phyloP scores from a whole-genome alignment of 2,797 vertebrate species.

The Xiphorhynchus erythropygius region DNA sequence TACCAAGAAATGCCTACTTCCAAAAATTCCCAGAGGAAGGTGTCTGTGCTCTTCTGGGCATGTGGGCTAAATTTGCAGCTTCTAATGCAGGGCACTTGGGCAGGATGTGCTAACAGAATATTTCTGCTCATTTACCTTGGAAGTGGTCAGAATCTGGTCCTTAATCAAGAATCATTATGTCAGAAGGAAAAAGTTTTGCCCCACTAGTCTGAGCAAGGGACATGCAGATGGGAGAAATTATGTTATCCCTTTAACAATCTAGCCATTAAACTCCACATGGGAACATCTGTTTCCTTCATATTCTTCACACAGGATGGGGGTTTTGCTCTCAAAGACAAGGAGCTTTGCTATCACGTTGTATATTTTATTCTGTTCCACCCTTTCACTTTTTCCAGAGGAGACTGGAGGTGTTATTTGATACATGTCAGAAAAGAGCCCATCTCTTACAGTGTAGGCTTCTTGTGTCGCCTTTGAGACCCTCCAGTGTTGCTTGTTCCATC shows the following conservation, averaged over 20 bases:
- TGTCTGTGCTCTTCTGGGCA: neutral
- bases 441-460: neutral
- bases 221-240: neutral
- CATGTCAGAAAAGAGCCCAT: slow-evolving; percentile 20
- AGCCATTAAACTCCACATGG: neutral
- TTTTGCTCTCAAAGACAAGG: slow-evolving; percentile 19
- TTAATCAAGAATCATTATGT: neutral
- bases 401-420: slow-evolving; percentile 14
- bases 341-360: slow-evolving; percentile 26
- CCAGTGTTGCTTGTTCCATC: neutral
- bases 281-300: slow-evolving; percentile 51
- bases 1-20: neutral
- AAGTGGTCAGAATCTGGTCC: neutral
- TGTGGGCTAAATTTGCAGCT: neutral
- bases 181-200: neutral
- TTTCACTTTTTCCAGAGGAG: neutral
- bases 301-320: neutral
- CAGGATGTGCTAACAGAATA: neutral
- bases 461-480: neutral
- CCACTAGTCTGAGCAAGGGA: neutral
- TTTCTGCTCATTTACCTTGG: neutral
- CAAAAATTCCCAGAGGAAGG: neutral
- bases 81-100: neutral
- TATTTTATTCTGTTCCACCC: slow-evolving; percentile 26
- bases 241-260: slow-evolving; percentile 1